phyloP scores from a whole-genome alignment of 2,888 invertebrate genomes.

The Sylvicola cinctus region DNA sequence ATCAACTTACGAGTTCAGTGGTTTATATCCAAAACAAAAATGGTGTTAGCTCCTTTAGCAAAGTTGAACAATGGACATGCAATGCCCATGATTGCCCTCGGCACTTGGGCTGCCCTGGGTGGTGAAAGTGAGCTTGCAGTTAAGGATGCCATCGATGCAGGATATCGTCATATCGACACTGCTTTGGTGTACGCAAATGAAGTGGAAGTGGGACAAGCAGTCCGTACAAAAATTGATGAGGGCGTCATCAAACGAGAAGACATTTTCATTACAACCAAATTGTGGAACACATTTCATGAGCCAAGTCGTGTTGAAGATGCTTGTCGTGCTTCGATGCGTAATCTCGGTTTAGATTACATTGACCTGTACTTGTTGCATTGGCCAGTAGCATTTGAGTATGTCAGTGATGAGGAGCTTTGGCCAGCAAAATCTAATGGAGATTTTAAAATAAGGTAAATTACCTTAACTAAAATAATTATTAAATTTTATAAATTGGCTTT shows the following conservation, averaged over 20 bases:
- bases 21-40: too few species aligned
- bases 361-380: conserved; percentile 72
- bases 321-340: conserved; percentile 39
- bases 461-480: too few species aligned
- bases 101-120: conserved; percentile 24
- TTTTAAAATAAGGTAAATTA: too few species aligned
- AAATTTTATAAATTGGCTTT: too few species aligned
- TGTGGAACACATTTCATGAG: conserved; percentile 78
- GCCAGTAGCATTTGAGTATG: conserved; percentile 39
- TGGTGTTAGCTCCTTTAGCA: conserved; percentile 24
- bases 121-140: conserved; percentile 42
- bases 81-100: conserved; percentile 42
- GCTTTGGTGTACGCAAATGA: conserved; percentile 47
- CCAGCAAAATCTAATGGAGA: conserved; percentile 4
- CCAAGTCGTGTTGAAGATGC: conserved; percentile 52
- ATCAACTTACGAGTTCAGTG: too few species aligned
- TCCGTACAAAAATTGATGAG: conserved; percentile 37
- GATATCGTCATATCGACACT: conserved; percentile 48
- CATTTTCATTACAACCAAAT: too few species aligned
- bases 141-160: conserved; percentile 47
- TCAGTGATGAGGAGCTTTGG: background rate
- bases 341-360: conserved; percentile 54
- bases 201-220: conserved; percentile 42
- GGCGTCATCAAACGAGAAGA: too few species aligned
- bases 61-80: conserved; percentile 34